Conservation (phyloP, 1,140 invertebrate genomes). For the Hycleus cichorii region DNA sequence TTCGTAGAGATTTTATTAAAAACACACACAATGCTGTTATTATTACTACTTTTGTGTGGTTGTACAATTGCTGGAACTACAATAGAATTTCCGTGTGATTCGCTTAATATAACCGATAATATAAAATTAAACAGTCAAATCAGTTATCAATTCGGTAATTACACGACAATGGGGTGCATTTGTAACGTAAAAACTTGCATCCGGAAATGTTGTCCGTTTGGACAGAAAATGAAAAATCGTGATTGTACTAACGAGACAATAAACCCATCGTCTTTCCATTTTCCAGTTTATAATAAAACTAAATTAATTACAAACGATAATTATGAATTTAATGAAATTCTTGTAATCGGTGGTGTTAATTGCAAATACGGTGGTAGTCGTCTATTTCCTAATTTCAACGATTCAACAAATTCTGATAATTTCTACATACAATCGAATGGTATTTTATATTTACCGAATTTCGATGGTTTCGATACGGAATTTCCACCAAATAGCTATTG, state of each 20-base stretch:
- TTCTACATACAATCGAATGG: conserved; percentile 1
- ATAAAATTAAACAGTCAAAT: no score
- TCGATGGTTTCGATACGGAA: neutral
- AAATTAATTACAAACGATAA: neutral
- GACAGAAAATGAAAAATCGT: neutral
- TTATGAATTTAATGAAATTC: neutral
- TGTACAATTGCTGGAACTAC: no score
- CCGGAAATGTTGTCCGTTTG: neutral
- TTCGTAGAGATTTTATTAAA: no score
- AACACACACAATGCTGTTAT: no score
- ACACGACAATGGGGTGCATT: neutral
- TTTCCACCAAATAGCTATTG: neutral
- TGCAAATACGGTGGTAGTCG: neutral
- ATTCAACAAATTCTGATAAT: neutral
- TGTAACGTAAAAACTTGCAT: neutral
- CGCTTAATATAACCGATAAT: no score
- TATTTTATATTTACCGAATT: neutral
- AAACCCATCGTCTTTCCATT: neutral
- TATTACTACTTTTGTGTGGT: no score
- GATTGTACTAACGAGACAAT: neutral
- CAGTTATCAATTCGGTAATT: no score
- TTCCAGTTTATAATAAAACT: neutral
- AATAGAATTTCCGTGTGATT: no score
- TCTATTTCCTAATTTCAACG: neutral
- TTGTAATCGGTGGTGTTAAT: neutral